Evolutionary conservation across 2,797 vertebrate species (phyloP), one percentile per base, ranked within the genome.

Genomic region (Luscinia luscinia): DNA sequence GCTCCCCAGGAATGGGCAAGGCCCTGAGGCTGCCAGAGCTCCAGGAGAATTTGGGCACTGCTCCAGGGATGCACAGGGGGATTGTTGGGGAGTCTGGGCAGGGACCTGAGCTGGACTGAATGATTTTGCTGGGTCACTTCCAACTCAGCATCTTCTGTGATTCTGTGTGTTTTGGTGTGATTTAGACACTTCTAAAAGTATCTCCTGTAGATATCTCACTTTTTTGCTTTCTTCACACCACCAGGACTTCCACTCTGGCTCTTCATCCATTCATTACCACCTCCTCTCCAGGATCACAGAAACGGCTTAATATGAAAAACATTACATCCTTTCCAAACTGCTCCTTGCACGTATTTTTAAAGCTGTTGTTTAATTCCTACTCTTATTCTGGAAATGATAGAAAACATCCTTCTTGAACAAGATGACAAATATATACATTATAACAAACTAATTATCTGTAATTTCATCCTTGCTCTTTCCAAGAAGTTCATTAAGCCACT

Each of bases 401-500:
- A 90, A 94, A 96, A 93, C 19, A 64, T 76, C 67, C 55, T 79
- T 88, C 67, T 85, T 46, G 61, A 93, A 45, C 18, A 19, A 81
- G 46, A 76, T 76, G 52, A 74, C 40, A 89, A 75, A 94, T 87
- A 69, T 5, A 15, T 51, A 74, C 52, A 15, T 78, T 75, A 57
- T 51, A 79, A 62, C 34, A 78, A 80, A 83, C 36, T 41, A 84
- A 89, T 91, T 92, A 30, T 70, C 84, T 72, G 59, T 70, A 49
- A 94, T 72, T 73, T 78, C 34, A n/a, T 62, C 43, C 46, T 81
- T 94, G 79, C 74, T 92, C 84, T 83, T 95, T 93, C 79, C 63
- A 17, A 36, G 41, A 75, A 87, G 66, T 70, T 93, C 49, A 63
- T 91, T 84, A 94, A 90, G 54, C 40, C 84, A 46, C 41, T 41